Evolutionary conservation across 2,113 vertebrate species (phyloP).

Genomic region (human): GRCh38 chr6:109131501-109132000

Average conservation of each 20-base stretch:
- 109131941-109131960: background rate
- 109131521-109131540: background rate
- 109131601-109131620: background rate
- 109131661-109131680: background rate
- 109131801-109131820: background rate
- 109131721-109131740: background rate
- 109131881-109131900: background rate
- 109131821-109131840: background rate
- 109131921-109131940: background rate
- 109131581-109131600: background rate
- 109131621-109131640: constrained; percentile 12
- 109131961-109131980: background rate
- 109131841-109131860: background rate
- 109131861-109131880: background rate
- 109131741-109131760: background rate
- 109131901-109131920: background rate
- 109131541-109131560: background rate
- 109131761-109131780: background rate
- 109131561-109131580: background rate
- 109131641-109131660: background rate
- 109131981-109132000: background rate
- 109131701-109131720: background rate
- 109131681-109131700: background rate
- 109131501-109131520: background rate
- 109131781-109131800: background rate